A percentile compares a stretch with the other conserved stretches of the same genome.
Evolutionary conservation across 2,797 vertebrate genomes (phyloP).

Genomic region (Malurus leucopterus): DNA sequence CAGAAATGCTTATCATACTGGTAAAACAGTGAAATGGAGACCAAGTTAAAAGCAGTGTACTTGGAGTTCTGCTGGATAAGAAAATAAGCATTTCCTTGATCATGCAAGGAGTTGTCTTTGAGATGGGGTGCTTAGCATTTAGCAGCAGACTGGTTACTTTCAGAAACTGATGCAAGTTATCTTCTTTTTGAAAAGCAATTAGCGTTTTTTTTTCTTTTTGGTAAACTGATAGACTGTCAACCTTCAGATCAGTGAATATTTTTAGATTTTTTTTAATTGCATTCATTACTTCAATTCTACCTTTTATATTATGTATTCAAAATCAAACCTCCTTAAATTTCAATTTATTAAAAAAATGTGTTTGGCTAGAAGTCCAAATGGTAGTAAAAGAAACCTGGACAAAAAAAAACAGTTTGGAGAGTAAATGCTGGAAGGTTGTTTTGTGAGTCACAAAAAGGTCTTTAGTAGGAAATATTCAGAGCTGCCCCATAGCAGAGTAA

Average conservation of each 20-base stretch:
- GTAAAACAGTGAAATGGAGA: not conserved
- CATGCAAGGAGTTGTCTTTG: not conserved
- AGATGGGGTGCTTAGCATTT: not conserved
- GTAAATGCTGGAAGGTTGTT: not conserved
- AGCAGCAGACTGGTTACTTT: not conserved
- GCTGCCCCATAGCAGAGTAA: not conserved
- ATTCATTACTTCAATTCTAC: not conserved
- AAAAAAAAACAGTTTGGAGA: not conserved
- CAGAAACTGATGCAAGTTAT: not conserved
- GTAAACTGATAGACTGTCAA: not conserved
- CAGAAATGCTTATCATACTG: slow-evolving; percentile 7
- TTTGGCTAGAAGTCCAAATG: slow-evolving; percentile 10
- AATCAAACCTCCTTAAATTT: slow-evolving; percentile 27
- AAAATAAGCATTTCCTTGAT: not conserved
- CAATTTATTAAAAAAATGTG: slow-evolving; percentile 47
- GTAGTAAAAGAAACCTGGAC: not conserved
- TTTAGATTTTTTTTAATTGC: not conserved
- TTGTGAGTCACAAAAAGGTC: not conserved
- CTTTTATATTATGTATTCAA: not conserved
- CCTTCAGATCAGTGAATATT: not conserved
- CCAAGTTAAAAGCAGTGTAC: not conserved
- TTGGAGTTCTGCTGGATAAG: not conserved
- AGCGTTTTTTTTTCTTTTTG: not conserved
- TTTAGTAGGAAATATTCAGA: not conserved
- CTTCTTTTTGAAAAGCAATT: not conserved